Conservation (phyloP, 2,113 vertebrate genomes). For the Petrocephalus microphthalmus region DNA sequence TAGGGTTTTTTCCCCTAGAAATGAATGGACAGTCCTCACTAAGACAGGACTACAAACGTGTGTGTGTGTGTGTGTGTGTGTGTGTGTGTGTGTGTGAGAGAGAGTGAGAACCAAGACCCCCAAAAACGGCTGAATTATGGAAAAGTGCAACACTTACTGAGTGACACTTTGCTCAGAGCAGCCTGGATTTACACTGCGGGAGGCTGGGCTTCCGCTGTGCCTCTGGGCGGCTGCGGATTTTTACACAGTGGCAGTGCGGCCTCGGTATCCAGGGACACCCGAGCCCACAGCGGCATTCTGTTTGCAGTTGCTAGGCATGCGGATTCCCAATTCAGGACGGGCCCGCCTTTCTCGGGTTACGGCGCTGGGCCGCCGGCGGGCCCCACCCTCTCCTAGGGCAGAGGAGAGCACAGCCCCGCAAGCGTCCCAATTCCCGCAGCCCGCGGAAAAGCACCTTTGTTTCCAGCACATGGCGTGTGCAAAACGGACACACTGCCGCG, state of each 20-base stretch:
- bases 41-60: no score
- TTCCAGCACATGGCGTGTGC: background rate
- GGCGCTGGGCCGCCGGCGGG: slow-evolving; percentile 20
- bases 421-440: background rate
- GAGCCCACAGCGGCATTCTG: slow-evolving; percentile 39
- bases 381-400: slow-evolving; percentile 16
- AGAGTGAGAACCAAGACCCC: slow-evolving; percentile 26
- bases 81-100: background rate
- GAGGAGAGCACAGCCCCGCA: background rate
- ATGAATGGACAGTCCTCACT: no score
- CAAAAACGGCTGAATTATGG: slow-evolving; percentile 10
- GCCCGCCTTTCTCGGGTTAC: slow-evolving; percentile 45
- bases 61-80: background rate
- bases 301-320: slow-evolving; percentile 54
- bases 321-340: slow-evolving; percentile 37
- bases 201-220: slow-evolving; percentile 34
- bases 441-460: background rate
- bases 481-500: background rate
- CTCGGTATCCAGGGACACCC: slow-evolving; percentile 30
- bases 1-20: no score
- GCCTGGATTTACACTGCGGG: slow-evolving; percentile 58
- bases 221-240: slow-evolving; percentile 46
- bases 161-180: slow-evolving; percentile 54
- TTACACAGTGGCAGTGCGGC: slow-evolving; percentile 25
- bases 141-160: slow-evolving; percentile 41